Base-by-base conservation (phyloP, 2,113 vertebrate genomes). In the Coracopsis vasa region DNA sequence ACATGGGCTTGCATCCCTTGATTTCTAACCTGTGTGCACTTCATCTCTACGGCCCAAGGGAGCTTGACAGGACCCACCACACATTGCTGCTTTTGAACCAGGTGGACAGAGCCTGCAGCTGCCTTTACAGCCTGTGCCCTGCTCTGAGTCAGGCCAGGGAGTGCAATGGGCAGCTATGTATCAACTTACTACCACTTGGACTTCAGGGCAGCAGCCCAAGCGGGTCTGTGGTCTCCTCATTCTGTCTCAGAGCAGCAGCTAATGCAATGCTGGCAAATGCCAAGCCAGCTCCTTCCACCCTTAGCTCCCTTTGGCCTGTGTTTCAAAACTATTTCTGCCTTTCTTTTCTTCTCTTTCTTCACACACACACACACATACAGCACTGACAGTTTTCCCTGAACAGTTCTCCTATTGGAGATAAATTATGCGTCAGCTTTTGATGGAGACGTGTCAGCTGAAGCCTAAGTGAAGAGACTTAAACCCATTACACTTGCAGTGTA, bases 1-100 rank as follows among this genome's bases (percentile, higher is more conserved):
- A 29, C 39, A 17, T 1, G 1, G 16, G n/a, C 6, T 78, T 86
- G 28, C 13, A 35, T 25, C 3, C 14, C 20, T 8, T 2, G 0
- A 2, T 58, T 92, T 64, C 50, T 65, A 28, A 48, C 28, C 31
- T 16, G 11, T 47, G 19, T 56, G 17, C 15, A 54, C 16, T 41
- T 39, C 20, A 18, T 45, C 56, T n/a, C 56, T 75, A 35, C 45
- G 25, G 71, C 39, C 24, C 28, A 21, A 41, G 35, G 25, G 33
- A 79, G 18, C 44, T 28, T 28, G 25, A 45, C 41, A 53, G 50
- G 42, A 39, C 21, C 14, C 24, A 58, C 17, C 39, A 86, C 54
- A 39, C 0, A 0, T 31, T 37, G 13, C 37, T 58, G 23, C 2
- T 74, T 71, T 44, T 3, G 9, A 74, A 60, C 11, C 25, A 58